Evolutionary conservation across 2,113 vertebrate species (phyloP).

Genomic region (Columbina picui): DNA sequence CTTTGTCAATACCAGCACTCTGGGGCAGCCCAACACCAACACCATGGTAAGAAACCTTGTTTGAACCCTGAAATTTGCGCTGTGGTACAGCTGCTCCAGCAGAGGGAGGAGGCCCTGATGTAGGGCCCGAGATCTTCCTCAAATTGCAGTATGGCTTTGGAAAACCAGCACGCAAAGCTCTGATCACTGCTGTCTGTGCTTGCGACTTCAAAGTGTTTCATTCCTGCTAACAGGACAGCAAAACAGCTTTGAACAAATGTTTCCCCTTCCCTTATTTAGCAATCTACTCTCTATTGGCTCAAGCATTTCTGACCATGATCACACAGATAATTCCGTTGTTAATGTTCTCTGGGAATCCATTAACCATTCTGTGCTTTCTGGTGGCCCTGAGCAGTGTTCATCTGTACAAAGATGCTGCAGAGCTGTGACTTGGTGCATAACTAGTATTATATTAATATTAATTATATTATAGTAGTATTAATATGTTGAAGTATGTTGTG

Average conservation of each 20-base stretch:
- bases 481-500: neutral
- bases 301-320: rapidly evolving
- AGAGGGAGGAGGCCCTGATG: rapidly evolving
- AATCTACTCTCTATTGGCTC: neutral
- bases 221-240: rapidly evolving
- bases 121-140: rapidly evolving
- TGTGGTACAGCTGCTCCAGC: neutral
- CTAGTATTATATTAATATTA: too few relatives aligned
- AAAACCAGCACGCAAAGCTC: rapidly evolving
- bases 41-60: slow-evolving; percentile 82
- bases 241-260: neutral
- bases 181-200: rapidly evolving
- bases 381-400: neutral
- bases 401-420: rapidly evolving
- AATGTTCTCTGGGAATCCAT: neutral
- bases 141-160: rapidly evolving
- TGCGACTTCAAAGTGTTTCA: rapidly evolving
- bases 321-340: neutral
- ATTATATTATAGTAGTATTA: too few relatives aligned
- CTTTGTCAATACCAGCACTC: slow-evolving; percentile 86
- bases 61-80: rapidly evolving
- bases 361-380: neutral
- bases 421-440: neutral
- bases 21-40: slow-evolving; percentile 89
- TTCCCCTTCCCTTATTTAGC: neutral